These are phyloP conservation scores for Anniella stebbinsi DNA, from an alignment of 2,797 vertebrate genomes.

Conservation along the genomic window DNA sequence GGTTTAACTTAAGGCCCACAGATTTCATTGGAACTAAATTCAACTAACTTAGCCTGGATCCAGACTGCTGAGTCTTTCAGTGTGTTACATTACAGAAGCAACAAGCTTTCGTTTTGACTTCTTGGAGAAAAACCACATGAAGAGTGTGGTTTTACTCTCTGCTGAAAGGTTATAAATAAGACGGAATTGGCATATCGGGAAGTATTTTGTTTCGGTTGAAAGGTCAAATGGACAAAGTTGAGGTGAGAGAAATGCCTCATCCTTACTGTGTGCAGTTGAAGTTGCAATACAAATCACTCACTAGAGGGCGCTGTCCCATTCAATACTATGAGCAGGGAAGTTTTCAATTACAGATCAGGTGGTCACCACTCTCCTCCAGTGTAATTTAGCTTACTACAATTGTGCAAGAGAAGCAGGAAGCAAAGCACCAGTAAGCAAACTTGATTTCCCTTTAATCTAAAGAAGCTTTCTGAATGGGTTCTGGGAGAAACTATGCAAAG, in stretches of 20 bases:
- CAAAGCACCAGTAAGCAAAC: too few species aligned
- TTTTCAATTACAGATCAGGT: too few species aligned
- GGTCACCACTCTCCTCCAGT: too few species aligned
- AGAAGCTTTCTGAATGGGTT: too few species aligned
- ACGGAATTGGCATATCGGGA: background rate
- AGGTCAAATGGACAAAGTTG: background rate
- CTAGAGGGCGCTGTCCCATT: too few species aligned
- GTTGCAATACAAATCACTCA: too few species aligned
- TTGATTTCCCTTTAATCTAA: too few species aligned
- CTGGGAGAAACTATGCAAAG: too few species aligned
- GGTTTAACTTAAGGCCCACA: background rate
- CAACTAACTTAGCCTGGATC: background rate
- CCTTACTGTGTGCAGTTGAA: too few species aligned
- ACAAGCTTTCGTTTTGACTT: background rate
- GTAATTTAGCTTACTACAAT: too few species aligned
- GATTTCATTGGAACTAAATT: background rate
- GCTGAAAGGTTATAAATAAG: background rate
- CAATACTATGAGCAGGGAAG: too few species aligned
- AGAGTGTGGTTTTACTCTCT: slow-evolving; percentile 12
- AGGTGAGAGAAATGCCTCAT: background rate
- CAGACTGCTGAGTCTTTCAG: background rate
- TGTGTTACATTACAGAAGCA: background rate
- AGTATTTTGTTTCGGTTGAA: slow-evolving; percentile 7
- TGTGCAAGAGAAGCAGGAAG: too few species aligned
- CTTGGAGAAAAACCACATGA: background rate